phyloP scores from a whole-genome alignment of 2,888 invertebrate genomes.

The Perizoma affinitatum region DNA sequence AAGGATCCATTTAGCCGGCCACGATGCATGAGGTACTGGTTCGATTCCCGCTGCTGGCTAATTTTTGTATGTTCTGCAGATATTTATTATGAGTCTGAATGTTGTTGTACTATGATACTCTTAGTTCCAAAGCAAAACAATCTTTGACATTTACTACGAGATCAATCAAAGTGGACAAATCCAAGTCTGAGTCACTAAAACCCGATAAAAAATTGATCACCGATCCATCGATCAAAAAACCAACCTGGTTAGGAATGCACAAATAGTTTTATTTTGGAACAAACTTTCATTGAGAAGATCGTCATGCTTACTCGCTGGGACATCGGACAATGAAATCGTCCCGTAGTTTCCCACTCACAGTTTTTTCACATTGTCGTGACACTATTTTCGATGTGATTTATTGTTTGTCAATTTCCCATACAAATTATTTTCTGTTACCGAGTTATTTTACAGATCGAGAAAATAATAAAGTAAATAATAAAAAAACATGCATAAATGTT shows the following conservation, averaged over 20 bases:
- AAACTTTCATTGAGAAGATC: constrained; percentile 53
- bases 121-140: too few species aligned
- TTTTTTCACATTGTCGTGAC: constrained; percentile 75
- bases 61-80: too few species aligned
- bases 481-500: too few species aligned
- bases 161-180: not conserved
- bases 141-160: not conserved
- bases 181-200: constrained; percentile 12
- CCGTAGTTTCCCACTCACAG: constrained; percentile 65
- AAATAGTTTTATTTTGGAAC: constrained; percentile 39
- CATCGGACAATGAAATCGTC: constrained; percentile 67
- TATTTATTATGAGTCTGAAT: too few species aligned
- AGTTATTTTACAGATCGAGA: constrained; percentile 30
- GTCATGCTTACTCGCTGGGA: constrained; percentile 60
- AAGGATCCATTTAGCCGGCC: too few species aligned
- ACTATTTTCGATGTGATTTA: constrained; percentile 79
- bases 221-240: constrained; percentile 24
- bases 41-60: too few species aligned
- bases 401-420: constrained; percentile 74
- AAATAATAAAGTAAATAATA: too few species aligned
- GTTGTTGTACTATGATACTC: too few species aligned
- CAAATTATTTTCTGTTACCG: constrained; percentile 66
- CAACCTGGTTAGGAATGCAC: constrained; percentile 40
- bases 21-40: too few species aligned
- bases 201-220: constrained; percentile 11